Evolutionary conservation across 2,888 invertebrate species (phyloP).

Genomic region (Agrochola lota): DNA sequence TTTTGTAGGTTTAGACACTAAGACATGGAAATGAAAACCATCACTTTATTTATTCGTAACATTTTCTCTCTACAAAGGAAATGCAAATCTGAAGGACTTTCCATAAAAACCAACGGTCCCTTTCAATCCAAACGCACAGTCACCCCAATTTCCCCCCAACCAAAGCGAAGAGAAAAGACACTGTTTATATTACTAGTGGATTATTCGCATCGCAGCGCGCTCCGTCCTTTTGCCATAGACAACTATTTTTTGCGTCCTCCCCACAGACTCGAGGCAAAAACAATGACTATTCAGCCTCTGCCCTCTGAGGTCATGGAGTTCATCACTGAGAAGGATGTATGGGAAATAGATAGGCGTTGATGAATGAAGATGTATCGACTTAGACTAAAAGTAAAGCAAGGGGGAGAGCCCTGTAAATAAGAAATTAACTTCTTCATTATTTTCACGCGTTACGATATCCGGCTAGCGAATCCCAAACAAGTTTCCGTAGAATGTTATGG

Average conservation of each 20-base stretch:
- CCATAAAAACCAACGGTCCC: slow-evolving; percentile 25
- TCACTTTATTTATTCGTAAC: neutral
- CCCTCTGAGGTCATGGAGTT: slow-evolving; percentile 67
- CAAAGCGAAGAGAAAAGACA: slow-evolving; percentile 73
- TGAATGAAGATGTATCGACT: slow-evolving; percentile 50
- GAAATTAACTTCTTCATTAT: slow-evolving; percentile 26
- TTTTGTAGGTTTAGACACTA: neutral
- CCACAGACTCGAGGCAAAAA: slow-evolving; percentile 59
- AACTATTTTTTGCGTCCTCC: slow-evolving; percentile 65
- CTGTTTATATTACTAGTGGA: slow-evolving; percentile 82
- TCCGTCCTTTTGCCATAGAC: slow-evolving; percentile 61
- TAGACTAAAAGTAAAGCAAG: slow-evolving; percentile 17
- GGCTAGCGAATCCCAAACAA: neutral
- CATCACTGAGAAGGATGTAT: slow-evolving; percentile 49
- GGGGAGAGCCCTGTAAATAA: neutral
- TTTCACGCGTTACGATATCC: neutral
- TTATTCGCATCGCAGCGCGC: slow-evolving; percentile 73
- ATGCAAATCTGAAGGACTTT: slow-evolving; percentile 2
- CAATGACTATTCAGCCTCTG: slow-evolving; percentile 65
- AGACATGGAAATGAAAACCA: neutral
- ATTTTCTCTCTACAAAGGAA: neutral
- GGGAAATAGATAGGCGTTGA: slow-evolving; percentile 42
- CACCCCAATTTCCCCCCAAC: slow-evolving; percentile 69
- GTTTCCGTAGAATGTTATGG: neutral
- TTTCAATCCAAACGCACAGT: slow-evolving; percentile 40